Base-by-base conservation (phyloP, 2,888 invertebrate species). In the Apomyelois bistriatella region DNA sequence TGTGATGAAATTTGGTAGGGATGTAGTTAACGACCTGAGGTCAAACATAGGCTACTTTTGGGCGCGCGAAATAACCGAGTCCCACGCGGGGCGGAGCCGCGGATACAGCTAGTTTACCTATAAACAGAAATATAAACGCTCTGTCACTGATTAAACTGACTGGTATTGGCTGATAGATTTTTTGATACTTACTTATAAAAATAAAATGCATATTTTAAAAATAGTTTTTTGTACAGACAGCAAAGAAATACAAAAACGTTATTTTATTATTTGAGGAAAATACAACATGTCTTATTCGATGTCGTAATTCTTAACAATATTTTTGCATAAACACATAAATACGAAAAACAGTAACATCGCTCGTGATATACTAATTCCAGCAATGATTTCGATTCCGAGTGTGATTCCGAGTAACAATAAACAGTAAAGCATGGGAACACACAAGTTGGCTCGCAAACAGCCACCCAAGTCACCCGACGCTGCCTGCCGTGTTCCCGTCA, bases 381-480 rank as follows among this genome's bases (percentile, higher is more conserved):
- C 49, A 51, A 54, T 55, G 54, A 52, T 52, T 55, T 42, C 40
- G 51, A 53, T 55, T 52, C 42, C 17, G 36, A 51, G 52, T 52
- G 48, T 43, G 36, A 52, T 52, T 42, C 48, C 47, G 37, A 49
- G 48, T 55, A 68, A 64, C 66, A 64, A 64, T 66, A 65, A 58
- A 55, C 54, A 54, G 52, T 38, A 38, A 54, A 46, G 17, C 52
- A 57, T 62, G 65, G 68, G 76, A 79, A 78, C 78, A 69, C 78
- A 76, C 76, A 76, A 58, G 72, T 62, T 53, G 51, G 57, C 32
- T 32, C 32, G 32, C 64, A 66, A 74, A 75, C 74, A 53, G 47
- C 57, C 65, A 68, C 72, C 70, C 69, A 58, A 67, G 67, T 76
- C 76, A 76, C 75, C 74, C 74, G 68, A n/a, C 58, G 72, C 71